phyloP scores from a whole-genome alignment of 2,113 vertebrate genomes.

The Notiomystis cincta region DNA sequence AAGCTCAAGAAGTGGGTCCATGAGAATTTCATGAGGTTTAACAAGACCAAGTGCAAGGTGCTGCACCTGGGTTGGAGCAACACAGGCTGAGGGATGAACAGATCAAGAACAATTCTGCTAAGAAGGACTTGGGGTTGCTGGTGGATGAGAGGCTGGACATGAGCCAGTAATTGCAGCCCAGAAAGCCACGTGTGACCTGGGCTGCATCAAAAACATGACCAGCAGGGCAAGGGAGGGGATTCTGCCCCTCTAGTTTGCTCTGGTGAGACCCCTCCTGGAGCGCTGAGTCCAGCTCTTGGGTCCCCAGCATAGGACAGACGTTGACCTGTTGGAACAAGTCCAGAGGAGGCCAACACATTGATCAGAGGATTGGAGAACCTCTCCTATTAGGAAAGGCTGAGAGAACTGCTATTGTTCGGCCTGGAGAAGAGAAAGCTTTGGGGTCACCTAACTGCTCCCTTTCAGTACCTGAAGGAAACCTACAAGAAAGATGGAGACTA shows the following conservation, averaged over 20 bases:
- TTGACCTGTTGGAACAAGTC: background rate
- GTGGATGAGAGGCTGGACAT: background rate
- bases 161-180: background rate
- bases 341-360: background rate
- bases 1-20: background rate
- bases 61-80: rapidly evolving
- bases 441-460: rapidly evolving
- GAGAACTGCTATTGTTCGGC: background rate
- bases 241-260: background rate
- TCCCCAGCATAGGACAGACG: background rate
- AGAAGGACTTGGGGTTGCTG: background rate
- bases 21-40: background rate
- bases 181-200: background rate
- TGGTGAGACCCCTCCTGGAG: background rate
- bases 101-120: rapidly evolving
- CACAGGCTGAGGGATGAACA: background rate
- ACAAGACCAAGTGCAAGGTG: background rate
- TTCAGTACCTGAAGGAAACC: background rate
- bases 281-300: background rate
- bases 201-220: background rate
- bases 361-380: background rate
- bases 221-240: background rate
- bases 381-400: background rate
- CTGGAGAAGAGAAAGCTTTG: background rate
- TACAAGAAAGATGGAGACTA: background rate